These are phyloP conservation scores for Astropecten irregularis DNA, from an alignment of 53 echinoderm and acorn worm genomes.

Conservation along the genomic window DNA sequence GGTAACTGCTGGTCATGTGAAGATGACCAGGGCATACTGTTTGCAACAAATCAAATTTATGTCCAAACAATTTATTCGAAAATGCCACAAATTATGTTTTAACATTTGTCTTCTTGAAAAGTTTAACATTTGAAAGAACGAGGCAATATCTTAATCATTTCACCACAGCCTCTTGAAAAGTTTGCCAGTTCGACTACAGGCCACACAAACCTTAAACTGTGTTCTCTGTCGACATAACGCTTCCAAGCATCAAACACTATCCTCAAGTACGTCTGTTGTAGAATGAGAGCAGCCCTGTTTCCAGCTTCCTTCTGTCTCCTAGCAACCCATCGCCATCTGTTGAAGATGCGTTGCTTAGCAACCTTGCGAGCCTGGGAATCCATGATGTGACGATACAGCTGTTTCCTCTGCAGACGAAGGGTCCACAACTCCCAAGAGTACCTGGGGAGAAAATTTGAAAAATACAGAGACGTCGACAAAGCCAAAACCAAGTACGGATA, in stretches of 20 bases:
- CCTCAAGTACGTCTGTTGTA: conserved; percentile 21
- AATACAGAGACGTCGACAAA: no score
- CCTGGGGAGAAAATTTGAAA: conserved; percentile 31
- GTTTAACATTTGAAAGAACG: not conserved
- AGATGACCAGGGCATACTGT: no score
- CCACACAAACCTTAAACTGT: no score
- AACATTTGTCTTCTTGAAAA: no score
- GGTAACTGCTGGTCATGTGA: no score
- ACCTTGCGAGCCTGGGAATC: conserved; percentile 57
- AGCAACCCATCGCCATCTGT: conserved; percentile 49
- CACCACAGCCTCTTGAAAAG: no score
- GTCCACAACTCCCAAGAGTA: conserved; percentile 58
- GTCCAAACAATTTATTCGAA: no score
- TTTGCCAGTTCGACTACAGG: no score
- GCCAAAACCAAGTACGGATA: no score
- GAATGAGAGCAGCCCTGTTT: not conserved
- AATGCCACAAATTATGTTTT: no score
- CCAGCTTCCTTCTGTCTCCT: conserved; percentile 50
- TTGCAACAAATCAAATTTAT: no score
- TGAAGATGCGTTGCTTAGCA: conserved; percentile 47
- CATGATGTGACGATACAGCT: conserved; percentile 47
- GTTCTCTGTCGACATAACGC: not conserved
- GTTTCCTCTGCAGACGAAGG: conserved; percentile 53
- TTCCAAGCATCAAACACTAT: conserved; percentile 43
- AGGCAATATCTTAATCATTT: no score